Conservation (phyloP, 2,797 vertebrate genomes). For the Crypturellus tataupa region DNA sequence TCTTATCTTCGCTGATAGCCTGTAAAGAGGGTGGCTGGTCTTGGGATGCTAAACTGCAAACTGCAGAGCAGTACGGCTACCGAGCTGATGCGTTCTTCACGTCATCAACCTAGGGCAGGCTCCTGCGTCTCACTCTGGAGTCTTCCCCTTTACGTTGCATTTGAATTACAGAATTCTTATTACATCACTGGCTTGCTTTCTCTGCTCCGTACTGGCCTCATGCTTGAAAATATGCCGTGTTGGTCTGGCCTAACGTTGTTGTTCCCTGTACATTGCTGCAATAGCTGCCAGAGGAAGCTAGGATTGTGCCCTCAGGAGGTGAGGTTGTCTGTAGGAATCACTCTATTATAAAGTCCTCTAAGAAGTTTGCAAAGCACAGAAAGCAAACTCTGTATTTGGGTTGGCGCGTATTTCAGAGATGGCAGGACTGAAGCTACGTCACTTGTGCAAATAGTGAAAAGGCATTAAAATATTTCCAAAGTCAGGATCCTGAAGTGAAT, state of each 20-base stretch:
- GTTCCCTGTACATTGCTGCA: neutral
- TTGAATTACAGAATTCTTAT: neutral
- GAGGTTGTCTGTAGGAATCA: neutral
- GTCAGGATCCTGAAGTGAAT: neutral
- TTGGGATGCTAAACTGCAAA: neutral
- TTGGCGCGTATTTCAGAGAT: neutral
- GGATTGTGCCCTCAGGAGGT: neutral
- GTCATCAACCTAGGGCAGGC: neutral
- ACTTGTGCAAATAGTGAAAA: neutral
- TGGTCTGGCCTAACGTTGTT: neutral
- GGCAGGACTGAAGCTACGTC: neutral
- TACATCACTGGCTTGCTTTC: neutral
- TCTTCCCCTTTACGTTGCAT: neutral
- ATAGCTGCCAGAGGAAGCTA: neutral
- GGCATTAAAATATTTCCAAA: neutral
- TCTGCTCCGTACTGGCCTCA: neutral
- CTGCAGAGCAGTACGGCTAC: neutral
- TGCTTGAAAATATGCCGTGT: neutral
- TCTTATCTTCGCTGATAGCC: neutral
- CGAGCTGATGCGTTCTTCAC: neutral
- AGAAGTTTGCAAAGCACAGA: neutral
- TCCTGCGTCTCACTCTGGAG: accelerated
- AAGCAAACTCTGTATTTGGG: neutral
- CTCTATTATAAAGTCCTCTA: neutral
- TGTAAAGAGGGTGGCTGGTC: neutral